Conservation (phyloP, 2,113 vertebrate species). For the Monopterus albus region DNA sequence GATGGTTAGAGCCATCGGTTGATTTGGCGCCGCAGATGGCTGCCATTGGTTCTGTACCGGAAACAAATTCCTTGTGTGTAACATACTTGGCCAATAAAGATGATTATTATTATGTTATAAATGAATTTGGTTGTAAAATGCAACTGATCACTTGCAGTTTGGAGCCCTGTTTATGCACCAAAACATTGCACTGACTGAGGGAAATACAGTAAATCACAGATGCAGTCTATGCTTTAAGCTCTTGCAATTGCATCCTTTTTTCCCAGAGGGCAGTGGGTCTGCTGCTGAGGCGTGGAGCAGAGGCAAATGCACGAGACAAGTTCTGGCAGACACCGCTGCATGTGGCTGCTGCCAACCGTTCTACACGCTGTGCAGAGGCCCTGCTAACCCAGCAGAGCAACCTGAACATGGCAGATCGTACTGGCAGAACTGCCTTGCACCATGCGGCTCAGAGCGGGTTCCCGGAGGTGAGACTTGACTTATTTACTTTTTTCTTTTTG, state of each 20-base stretch:
- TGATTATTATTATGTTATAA: no score
- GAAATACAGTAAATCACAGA: conserved; percentile 18
- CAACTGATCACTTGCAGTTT: no score
- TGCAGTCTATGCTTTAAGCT: conserved; percentile 15
- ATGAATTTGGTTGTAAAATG: no score
- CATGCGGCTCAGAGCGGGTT: conserved; percentile 95
- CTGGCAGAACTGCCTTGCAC: conserved; percentile 93
- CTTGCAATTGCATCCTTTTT: conserved; percentile 2
- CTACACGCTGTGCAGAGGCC: conserved; percentile 92
- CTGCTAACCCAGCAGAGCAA: conserved; percentile 90
- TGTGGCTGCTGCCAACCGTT: conserved; percentile 93
- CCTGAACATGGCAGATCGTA: conserved; percentile 91
- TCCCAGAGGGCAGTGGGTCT: conserved; percentile 90
- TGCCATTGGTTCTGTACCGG: no score
- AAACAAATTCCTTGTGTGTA: no score
- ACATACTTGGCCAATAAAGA: no score
- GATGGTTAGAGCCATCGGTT: no score
- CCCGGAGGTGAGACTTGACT: conserved; percentile 83
- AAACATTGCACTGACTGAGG: conserved; percentile 8
- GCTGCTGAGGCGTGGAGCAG: conserved; percentile 92
- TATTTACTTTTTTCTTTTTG: background rate
- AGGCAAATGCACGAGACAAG: conserved; percentile 94
- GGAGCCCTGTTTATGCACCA: background rate
- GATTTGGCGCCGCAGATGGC: no score
- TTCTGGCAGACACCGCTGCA: conserved; percentile 96